Conservation (phyloP, 30 jellyfish, hydroid and myxozoan genomes). For the Thelohanellus kitauei region DNA sequence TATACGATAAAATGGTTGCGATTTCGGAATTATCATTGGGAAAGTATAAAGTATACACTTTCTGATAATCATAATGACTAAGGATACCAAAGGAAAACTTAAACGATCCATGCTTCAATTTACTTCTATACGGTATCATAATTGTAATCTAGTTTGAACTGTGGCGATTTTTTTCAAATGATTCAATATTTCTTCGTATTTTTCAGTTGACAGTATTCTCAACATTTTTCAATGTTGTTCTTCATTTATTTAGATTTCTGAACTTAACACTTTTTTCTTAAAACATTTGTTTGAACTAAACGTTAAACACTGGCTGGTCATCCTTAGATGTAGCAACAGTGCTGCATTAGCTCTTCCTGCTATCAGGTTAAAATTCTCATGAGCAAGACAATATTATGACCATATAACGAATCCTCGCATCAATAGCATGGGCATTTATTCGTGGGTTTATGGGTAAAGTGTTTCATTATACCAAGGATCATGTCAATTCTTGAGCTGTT, state of each 20-base stretch:
- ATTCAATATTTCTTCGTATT: no score
- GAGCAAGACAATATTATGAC: slow-evolving; percentile 44
- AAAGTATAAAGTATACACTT: no score
- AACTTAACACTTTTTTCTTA: slow-evolving; percentile 59
- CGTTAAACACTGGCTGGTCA: slow-evolving; percentile 32
- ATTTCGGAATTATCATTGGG: slow-evolving; percentile 37
- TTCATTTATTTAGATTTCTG: slow-evolving; percentile 53
- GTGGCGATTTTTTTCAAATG: no score
- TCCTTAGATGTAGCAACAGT: slow-evolving; percentile 25
- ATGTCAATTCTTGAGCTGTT: no score
- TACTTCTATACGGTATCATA: slow-evolving; percentile 63
- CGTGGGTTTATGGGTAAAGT: slow-evolving; percentile 78
- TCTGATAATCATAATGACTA: no score
- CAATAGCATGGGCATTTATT: slow-evolving; percentile 47
- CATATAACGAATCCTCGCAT: slow-evolving; percentile 52
- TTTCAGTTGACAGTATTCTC: no score
- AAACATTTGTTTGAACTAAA: slow-evolving; percentile 50
- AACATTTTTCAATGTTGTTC: no score
- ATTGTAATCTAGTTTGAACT: no score
- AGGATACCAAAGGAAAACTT: slow-evolving; percentile 36
- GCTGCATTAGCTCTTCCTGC: slow-evolving; percentile 41
- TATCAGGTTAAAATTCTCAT: slow-evolving; percentile 17
- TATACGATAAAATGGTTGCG: slow-evolving; percentile 25
- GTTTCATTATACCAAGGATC: no score
- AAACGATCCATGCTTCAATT: slow-evolving; percentile 54